Conservation (phyloP, 2,113 vertebrate genomes). For the Periophthalmodon schlosseri region DNA sequence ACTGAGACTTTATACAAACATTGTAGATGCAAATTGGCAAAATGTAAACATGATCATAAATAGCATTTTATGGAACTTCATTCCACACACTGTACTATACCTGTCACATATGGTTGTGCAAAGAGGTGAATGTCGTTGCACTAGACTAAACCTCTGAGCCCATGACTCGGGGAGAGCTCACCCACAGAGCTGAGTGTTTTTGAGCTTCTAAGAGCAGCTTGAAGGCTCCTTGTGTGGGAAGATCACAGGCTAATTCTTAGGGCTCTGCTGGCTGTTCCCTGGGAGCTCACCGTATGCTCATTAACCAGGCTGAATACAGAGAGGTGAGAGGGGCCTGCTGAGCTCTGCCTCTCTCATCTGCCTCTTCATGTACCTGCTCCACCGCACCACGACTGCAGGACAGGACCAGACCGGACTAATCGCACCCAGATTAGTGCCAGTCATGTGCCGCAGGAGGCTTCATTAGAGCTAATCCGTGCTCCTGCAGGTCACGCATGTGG, state of each 20-base stretch:
- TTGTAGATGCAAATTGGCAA: neutral
- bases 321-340: conserved; percentile 42
- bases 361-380: conserved; percentile 63
- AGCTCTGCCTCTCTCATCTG: conserved; percentile 58
- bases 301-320: conserved; percentile 72
- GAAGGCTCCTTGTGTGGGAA: conserved; percentile 52
- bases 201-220: conserved; percentile 28
- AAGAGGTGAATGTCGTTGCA: neutral
- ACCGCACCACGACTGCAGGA: conserved; percentile 52
- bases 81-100: neutral
- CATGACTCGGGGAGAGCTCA: neutral
- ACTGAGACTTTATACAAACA: no score
- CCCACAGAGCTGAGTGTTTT: conserved; percentile 31
- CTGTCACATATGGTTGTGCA: neutral
- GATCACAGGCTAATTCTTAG: conserved; percentile 66
- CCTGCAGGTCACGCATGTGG: conserved; percentile 39
- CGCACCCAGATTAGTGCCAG: conserved; percentile 76
- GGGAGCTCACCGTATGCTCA: conserved; percentile 62
- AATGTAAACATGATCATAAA: neutral
- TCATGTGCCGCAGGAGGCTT: conserved; percentile 74
- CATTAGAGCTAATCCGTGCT: conserved; percentile 76
- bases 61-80: neutral
- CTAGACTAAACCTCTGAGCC: conserved; percentile 12
- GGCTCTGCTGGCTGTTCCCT: conserved; percentile 43
- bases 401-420: conserved; percentile 72